Base-by-base conservation (phyloP, 1,140 invertebrate genomes). In the Ostrea edulis region DNA sequence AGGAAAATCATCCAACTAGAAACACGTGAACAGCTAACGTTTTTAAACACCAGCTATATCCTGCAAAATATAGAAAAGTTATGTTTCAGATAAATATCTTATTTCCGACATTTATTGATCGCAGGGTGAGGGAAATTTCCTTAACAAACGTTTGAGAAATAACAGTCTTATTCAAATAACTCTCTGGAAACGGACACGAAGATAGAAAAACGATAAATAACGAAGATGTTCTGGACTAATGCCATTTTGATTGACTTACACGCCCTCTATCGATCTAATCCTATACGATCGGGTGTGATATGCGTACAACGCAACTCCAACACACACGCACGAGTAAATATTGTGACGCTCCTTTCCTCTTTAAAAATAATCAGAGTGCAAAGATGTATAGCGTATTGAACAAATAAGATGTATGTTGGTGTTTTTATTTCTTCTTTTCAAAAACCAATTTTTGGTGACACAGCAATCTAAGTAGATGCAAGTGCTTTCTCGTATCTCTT, bases 61-160 rank as follows among this genome's bases (percentile, higher is more conserved):
- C 68, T 77, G 68, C 22, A 77, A 77, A 77, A 77, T 29, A 77
- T 77, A 44, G 68, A 77, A 44, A 35, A 77, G 25, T 77, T 77
- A 77, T 77, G 68, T 12, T 77, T 77, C 4, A 77, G 68, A 77
- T 77, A 77, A 35, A 77, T 77, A 77, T 77, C 68, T 77, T 77
- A 62, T 77, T 77, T 44, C 68, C 68, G 68, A 29, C 68, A 35
- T 77, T 77, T 35, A 77, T 77, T 77, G 68, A 77, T 77, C 68
- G 2, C 68, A 35, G 55, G 29, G 68, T 12, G 25, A 77, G 68
- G 68, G 35, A 35, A 77, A 77, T 77, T 44, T 12, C 68, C 68
- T 77, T 12, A 77, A 44, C 68, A 77, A 77, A 22, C 25, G 68
- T 77, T 77, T 77, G 68, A 77, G 68, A 77, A 29, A 11, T 77